Base-by-base conservation (phyloP, 2,888 invertebrate species). In the Torymus texanus region DNA sequence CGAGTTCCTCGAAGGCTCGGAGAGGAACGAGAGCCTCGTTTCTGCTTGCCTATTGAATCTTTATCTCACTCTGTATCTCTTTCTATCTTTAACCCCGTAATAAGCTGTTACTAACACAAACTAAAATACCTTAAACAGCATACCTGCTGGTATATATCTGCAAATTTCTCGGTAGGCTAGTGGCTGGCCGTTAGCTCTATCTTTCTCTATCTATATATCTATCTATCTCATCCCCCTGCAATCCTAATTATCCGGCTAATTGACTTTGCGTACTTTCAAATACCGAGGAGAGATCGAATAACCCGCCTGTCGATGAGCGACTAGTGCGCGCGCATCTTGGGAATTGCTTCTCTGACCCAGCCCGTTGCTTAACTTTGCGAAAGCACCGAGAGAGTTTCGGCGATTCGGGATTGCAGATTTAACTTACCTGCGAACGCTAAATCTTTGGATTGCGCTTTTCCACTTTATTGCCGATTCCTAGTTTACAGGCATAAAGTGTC, bases 101-200 rank as follows among this genome's bases (percentile, higher is more conserved):
- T 83, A 84, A 82, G 83, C 83, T 84, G 84, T 84, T 75, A 77
- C 68, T 87, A 84, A 86, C 85, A 85, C 85, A 83, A 75, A 85
- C 85, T 87, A 84, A 85, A 84, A 83, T 83, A 83, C 79, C 81
- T 79, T 79, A 84, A 84, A 83, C 81, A 83, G 80, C 83, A 82
- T 82, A 83, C 83, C 81, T 83, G 83, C 82, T 76, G 77, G 65
- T 77, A 77, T 59, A 58, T 83, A 83, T 80, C 81, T 82, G 81
- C 81, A 79, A 84, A 83, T 83, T 56, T 83, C 83, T 83, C 80
- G 83, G 83, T 84, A 83, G 83, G 84, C 83, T 84, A 85, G 84
- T 84, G 82, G 83, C 84, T 85, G 84, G 80, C 84, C 84, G 82
- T 84, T 84, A 83, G 84, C 81, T 77, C 74, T 75, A 66, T 75